phyloP scores from a whole-genome alignment of 1,140 invertebrate genomes.

The Trichomalopsis sarcophagae region DNA sequence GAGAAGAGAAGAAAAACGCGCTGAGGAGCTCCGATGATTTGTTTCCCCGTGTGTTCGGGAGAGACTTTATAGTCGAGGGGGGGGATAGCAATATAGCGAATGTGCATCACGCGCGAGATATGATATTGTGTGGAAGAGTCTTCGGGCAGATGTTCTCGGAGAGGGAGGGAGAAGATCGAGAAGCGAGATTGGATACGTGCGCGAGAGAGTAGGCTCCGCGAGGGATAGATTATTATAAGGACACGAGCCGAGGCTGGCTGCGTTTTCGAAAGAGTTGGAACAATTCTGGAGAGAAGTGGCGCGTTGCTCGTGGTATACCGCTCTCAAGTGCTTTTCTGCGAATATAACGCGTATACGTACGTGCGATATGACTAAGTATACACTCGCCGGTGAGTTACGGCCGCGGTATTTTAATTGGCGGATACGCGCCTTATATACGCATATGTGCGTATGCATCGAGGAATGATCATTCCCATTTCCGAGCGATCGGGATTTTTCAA shows the following conservation, averaged over 20 bases:
- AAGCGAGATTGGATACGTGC: too few species aligned
- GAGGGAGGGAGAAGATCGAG: neutral
- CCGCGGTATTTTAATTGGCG: neutral
- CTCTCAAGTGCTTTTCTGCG: too few species aligned
- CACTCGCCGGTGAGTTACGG: neutral
- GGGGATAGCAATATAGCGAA: neutral
- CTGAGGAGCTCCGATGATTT: constrained; percentile 18
- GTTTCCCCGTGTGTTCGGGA: constrained; percentile 15
- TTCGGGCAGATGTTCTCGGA: neutral
- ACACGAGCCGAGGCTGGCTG: neutral
- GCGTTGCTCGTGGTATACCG: too few species aligned
- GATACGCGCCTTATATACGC: too few species aligned
- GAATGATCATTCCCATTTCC: neutral
- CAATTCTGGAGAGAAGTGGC: neutral
- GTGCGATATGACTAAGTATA: too few species aligned
- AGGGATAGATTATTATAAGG: neutral
- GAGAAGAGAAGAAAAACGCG: neutral
- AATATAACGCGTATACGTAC: too few species aligned
- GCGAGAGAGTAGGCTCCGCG: neutral
- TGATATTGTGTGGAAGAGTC: neutral
- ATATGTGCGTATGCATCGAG: neutral
- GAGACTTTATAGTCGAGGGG: neutral
- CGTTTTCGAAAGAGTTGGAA: neutral
- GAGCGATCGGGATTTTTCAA: neutral
- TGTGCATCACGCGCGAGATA: constrained; percentile 11